Evolutionary conservation across 1,140 invertebrate species (phyloP).

Genomic region (Linepithema humile): DNA sequence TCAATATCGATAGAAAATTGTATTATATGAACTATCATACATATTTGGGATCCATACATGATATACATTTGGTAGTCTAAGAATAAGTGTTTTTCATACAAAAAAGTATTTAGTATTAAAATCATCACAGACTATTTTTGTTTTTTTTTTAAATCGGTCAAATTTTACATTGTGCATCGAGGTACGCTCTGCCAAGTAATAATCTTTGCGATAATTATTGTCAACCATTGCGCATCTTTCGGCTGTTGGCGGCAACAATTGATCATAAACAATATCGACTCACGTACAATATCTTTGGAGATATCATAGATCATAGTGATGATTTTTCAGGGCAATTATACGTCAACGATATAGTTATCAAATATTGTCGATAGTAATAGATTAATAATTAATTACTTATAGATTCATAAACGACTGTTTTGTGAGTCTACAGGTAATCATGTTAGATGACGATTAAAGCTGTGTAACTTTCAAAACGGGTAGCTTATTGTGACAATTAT

Average conservation of each 20-base stretch:
- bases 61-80: too few relatives aligned
- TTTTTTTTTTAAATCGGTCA: constrained; percentile 10
- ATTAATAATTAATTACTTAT: constrained; percentile 25
- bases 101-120: not conserved
- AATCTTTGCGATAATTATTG: constrained; percentile 11
- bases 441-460: constrained; percentile 11
- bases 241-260: constrained; percentile 35
- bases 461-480: constrained; percentile 6
- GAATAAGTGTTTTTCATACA: too few relatives aligned
- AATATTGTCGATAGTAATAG: constrained; percentile 2
- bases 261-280: constrained; percentile 2
- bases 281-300: too few relatives aligned
- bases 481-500: constrained; percentile 6
- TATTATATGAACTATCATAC: too few relatives aligned
- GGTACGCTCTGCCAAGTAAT: not conserved
- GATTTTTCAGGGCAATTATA: constrained; percentile 19
- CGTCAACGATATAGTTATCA: constrained; percentile 26
- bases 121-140: not conserved
- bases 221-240: not conserved
- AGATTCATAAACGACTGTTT: constrained; percentile 18
- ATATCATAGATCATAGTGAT: constrained; percentile 18
- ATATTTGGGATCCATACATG: too few relatives aligned
- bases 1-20: too few relatives aligned
- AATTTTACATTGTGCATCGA: constrained; percentile 19
- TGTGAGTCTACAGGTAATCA: not conserved